Percentiles rank a stretch among this genome's conserved stretches.
Evolutionary conservation across 2,888 invertebrate species (phyloP).

Genomic region (Euzophera pinguis): DNA sequence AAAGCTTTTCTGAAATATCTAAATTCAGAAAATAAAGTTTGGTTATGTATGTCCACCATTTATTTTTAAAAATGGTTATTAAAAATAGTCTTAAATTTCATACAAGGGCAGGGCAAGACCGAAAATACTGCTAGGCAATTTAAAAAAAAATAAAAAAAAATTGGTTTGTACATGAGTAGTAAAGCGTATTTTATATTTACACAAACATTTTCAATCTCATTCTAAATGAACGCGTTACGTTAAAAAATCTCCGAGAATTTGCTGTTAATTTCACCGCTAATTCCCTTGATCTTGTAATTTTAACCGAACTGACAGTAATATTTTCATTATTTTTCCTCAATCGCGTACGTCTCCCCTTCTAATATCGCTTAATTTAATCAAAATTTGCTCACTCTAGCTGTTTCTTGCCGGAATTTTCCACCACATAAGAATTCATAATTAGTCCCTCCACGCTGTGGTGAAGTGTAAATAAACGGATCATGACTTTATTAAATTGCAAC

Average conservation of each 20-base stretch:
- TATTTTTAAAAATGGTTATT: too few species aligned
- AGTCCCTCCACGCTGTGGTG: slow-evolving; percentile 29
- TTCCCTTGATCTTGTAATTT: slow-evolving; percentile 41
- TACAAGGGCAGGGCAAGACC: too few species aligned
- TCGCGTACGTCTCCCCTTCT: slow-evolving; percentile 55
- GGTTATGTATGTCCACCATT: too few species aligned
- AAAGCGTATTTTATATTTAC: too few species aligned
- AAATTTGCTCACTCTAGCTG: slow-evolving; percentile 57
- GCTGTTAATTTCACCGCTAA: slow-evolving; percentile 8
- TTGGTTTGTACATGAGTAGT: too few species aligned
- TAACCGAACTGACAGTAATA: slow-evolving; percentile 49
- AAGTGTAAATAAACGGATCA: slow-evolving; percentile 33
- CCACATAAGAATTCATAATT: slow-evolving; percentile 59
- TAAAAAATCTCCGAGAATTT: background rate
- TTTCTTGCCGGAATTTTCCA: slow-evolving; percentile 53
- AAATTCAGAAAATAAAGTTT: too few species aligned
- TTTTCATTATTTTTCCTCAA: slow-evolving; percentile 71
- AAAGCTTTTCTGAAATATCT: too few species aligned
- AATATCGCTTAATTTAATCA: slow-evolving; percentile 75
- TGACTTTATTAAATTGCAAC: slow-evolving; percentile 20
- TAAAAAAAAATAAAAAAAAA: too few species aligned
- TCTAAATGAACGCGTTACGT: background rate
- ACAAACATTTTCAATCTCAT: background rate
- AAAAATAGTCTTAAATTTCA: too few species aligned
- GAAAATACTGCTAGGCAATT: too few species aligned